phyloP scores from a whole-genome alignment of 2,797 vertebrate genomes.

The Poecilia wingei region DNA sequence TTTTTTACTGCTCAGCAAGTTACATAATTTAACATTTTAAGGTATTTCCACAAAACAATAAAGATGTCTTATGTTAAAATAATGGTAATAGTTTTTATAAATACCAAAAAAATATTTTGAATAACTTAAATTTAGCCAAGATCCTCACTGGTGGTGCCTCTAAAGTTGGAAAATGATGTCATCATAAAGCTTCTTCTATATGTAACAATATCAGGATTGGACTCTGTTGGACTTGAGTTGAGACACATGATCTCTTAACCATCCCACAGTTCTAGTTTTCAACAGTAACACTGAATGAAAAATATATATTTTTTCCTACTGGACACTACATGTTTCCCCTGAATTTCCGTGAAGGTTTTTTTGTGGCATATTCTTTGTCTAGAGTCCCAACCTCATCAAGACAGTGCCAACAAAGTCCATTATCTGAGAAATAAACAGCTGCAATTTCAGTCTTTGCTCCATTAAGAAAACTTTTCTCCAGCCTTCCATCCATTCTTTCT shows the following conservation, averaged over 20 bases:
- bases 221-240: neutral
- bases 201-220: neutral
- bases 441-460: neutral
- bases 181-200: neutral
- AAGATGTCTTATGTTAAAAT: neutral
- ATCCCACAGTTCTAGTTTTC: neutral
- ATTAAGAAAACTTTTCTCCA: neutral
- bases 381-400: neutral
- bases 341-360: neutral
- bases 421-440: neutral
- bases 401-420: neutral
- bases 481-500: neutral
- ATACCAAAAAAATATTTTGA: neutral
- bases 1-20: neutral
- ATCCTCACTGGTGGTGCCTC: neutral
- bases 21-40: neutral
- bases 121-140: neutral
- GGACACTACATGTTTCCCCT: neutral
- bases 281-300: neutral
- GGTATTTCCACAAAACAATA: neutral
- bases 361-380: neutral
- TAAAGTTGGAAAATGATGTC: neutral
- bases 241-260: neutral
- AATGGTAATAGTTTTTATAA: neutral
- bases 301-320: neutral